Evolutionary conservation across 2,888 invertebrate species (phyloP).

Genomic region (Eledone cirrhosa): DNA sequence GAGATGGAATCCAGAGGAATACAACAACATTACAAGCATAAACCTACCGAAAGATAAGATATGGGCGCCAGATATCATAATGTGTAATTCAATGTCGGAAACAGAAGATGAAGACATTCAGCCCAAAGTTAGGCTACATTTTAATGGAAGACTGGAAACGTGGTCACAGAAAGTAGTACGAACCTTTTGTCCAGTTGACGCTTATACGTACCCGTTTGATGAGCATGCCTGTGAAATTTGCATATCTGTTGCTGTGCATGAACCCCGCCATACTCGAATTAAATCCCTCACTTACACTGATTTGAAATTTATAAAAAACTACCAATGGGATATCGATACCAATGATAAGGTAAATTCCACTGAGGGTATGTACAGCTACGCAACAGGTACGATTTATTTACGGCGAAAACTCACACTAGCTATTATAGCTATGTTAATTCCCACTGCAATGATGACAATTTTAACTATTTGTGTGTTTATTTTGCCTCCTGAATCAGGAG

Average conservation of each 20-base stretch:
- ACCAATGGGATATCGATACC: not conserved
- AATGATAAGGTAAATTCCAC: not conserved
- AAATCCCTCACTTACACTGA: not conserved
- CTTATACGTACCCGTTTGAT: not conserved
- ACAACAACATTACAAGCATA: not conserved
- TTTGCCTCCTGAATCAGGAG: constrained; percentile 27
- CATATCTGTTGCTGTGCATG: not conserved
- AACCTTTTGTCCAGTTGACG: not conserved
- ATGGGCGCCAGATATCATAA: not conserved
- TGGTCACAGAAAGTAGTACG: not conserved
- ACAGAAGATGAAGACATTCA: no score
- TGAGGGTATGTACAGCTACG: not conserved
- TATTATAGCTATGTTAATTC: not conserved
- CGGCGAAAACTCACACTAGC: not conserved
- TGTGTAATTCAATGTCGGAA: not conserved
- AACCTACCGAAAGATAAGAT: not conserved
- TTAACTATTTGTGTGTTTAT: constrained; percentile 26
- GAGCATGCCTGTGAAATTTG: not conserved
- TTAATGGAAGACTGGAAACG: not conserved
- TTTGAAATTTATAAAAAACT: not conserved
- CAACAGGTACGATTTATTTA: not conserved
- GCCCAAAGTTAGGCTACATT: not conserved
- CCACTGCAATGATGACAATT: constrained; percentile 9
- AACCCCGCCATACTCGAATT: not conserved
- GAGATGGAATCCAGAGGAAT: constrained; percentile 16